Conservation (phyloP, 2,797 vertebrate genomes). For the Silurus aristotelis region DNA sequence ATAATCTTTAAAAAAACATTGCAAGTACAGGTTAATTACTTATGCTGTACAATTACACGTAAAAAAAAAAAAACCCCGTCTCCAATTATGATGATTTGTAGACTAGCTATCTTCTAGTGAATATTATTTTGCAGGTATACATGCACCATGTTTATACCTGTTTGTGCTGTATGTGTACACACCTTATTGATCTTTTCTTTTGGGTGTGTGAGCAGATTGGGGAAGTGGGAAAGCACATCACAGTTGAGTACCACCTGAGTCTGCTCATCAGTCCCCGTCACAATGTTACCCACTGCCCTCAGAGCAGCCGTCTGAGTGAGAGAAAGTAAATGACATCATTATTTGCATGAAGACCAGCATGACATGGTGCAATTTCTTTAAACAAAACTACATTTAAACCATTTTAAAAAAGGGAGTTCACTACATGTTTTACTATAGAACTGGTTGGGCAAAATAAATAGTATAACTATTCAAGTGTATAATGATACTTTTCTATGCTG, state of each 20-base stretch:
- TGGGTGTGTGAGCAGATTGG: slow-evolving; percentile 94
- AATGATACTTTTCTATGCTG: not conserved
- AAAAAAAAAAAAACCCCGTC: not conserved
- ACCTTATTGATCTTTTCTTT: slow-evolving; percentile 99
- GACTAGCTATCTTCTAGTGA: not conserved
- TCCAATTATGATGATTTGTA: not conserved
- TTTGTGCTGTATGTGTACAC: slow-evolving; percentile 26
- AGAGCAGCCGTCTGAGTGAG: slow-evolving; percentile 88
- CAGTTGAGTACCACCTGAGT: slow-evolving; percentile 99
- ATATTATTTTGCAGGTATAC: not conserved
- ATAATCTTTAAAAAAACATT: not conserved
- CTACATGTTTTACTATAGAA: not conserved
- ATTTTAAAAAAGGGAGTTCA: not conserved
- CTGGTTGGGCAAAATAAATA: not conserved
- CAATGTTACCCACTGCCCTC: slow-evolving; percentile 98
- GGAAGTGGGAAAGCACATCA: slow-evolving; percentile 95
- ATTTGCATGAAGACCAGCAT: not conserved
- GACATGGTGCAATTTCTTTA: not conserved
- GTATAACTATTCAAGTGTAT: not conserved
- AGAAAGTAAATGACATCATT: not conserved
- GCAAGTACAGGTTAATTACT: not conserved
- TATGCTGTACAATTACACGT: not conserved
- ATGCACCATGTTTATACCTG: too few species aligned
- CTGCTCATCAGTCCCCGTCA: slow-evolving; percentile 98
- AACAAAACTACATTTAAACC: not conserved